Conservation (phyloP, 1,140 invertebrate genomes). For the Pogonomyrmex californicus region DNA sequence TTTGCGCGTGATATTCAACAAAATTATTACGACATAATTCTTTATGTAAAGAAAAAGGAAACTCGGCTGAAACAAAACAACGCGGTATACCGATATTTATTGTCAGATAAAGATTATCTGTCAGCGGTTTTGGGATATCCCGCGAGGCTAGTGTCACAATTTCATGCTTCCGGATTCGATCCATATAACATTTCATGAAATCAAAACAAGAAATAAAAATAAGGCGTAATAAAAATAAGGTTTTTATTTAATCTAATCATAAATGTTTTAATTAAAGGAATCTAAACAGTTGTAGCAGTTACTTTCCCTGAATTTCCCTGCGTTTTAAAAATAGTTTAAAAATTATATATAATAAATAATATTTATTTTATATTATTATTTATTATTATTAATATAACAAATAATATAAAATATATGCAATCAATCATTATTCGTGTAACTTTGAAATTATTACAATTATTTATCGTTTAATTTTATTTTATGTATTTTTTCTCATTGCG, state of each 20-base stretch:
- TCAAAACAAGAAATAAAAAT: background rate
- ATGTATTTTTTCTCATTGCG: background rate
- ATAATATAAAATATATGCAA: too few relatives aligned
- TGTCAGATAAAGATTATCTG: conserved; percentile 25
- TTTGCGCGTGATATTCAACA: background rate
- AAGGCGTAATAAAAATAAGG: background rate
- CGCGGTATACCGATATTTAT: background rate
- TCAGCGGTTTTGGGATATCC: conserved; percentile 21
- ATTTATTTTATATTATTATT: background rate
- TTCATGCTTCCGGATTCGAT: conserved; percentile 7
- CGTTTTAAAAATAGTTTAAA: background rate
- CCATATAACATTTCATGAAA: background rate
- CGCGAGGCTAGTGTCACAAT: background rate
- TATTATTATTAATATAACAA: background rate
- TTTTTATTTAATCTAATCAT: background rate
- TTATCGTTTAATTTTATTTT: background rate
- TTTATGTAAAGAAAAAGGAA: background rate
- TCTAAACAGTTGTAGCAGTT: background rate
- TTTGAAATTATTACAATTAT: background rate
- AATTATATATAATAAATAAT: background rate
- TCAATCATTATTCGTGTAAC: background rate
- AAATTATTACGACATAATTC: background rate
- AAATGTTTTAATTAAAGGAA: background rate
- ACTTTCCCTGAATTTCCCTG: background rate
- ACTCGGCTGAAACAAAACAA: background rate